Evolutionary conservation across 1,140 invertebrate species (phyloP).

Genomic region (Drosophila miranda): DNA sequence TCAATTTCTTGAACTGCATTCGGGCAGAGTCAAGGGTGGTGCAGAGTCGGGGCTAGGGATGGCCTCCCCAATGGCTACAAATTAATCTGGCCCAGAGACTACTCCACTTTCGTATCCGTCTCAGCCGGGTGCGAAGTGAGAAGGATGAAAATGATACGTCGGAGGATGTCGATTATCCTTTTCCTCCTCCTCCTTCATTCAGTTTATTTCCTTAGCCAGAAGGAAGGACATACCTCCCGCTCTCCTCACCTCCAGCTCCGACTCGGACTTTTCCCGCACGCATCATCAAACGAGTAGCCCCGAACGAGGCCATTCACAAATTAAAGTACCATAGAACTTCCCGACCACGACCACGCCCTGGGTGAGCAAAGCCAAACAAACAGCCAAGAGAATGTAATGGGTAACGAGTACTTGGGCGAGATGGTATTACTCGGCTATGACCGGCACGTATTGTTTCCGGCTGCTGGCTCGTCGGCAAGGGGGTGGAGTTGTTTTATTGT

Average conservation of each 20-base stretch:
- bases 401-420: no score
- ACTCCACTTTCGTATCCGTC: conserved; percentile 71
- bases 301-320: conserved; percentile 51
- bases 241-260: not conserved
- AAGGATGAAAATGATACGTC: not conserved
- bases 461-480: no score
- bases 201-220: conserved; percentile 65
- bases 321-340: conserved; percentile 68
- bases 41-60: not conserved
- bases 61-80: conserved; percentile 47
- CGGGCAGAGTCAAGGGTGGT: conserved; percentile 3
- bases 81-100: conserved; percentile 73
- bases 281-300: conserved; percentile 60
- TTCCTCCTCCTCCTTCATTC: not conserved
- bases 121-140: conserved; percentile 23
- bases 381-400: conserved; percentile 9
- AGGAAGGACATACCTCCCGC: no score
- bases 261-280: conserved; percentile 26
- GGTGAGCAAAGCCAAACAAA: not conserved
- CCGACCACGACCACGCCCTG: conserved; percentile 36
- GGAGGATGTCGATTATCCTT: conserved; percentile 3
- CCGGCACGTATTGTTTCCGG: no score
- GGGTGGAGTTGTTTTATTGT: no score
- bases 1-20: conserved; percentile 78
- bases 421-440: no score